These are phyloP conservation scores for Mercenaria mercenaria DNA, from an alignment of 1,140 invertebrate genomes.

Conservation along the genomic window DNA sequence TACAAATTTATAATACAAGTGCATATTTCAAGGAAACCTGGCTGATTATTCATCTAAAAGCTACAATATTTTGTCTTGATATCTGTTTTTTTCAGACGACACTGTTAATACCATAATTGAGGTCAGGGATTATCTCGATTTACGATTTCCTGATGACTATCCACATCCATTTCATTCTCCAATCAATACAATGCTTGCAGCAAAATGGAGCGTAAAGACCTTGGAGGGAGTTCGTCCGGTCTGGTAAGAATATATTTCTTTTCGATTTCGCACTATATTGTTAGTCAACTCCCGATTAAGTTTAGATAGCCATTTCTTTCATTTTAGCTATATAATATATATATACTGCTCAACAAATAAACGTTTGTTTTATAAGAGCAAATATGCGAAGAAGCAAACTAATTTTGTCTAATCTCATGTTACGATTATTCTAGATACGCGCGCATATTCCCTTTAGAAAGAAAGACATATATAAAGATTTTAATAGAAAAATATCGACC, in stretches of 20 bases:
- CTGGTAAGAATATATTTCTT: neutral
- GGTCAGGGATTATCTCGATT: conserved; percentile 14
- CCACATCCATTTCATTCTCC: neutral
- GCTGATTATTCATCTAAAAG: no score
- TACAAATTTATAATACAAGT: no score
- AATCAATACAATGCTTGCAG: neutral
- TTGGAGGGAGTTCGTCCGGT: neutral
- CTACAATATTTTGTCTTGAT: no score
- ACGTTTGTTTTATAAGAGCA: no score
- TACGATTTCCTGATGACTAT: neutral
- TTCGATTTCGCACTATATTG: neutral
- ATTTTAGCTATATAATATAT: neutral
- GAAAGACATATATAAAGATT: no score
- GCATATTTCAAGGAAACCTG: no score
- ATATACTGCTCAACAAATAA: neutral
- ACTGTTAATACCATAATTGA: neutral
- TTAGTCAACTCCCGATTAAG: neutral
- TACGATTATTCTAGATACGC: no score
- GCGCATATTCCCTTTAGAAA: no score
- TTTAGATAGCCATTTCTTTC: neutral
- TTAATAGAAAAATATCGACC: no score
- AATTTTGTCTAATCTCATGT: no score
- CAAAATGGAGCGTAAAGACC: neutral
- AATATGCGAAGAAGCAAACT: no score
- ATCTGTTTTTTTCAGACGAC: neutral